Conservation (phyloP, 1,140 invertebrate species). For the Sinonovacula constricta region DNA sequence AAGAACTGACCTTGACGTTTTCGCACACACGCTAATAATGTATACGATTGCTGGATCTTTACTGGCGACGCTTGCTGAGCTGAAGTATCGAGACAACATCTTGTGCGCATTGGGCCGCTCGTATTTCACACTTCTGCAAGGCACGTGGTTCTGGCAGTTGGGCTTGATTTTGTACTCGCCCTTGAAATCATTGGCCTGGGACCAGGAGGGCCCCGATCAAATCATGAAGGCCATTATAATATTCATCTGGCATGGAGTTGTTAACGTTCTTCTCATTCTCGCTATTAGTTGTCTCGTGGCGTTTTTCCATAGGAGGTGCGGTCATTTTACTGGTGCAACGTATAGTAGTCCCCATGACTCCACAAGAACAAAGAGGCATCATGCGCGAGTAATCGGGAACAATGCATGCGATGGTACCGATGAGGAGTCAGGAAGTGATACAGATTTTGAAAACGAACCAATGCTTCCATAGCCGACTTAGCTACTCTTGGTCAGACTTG, state of each 20-base stretch:
- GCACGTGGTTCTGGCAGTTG: slow-evolving; percentile 81
- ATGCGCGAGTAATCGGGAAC: slow-evolving; percentile 64
- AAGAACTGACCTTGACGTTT: slow-evolving; percentile 77
- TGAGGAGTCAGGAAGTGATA: slow-evolving; percentile 65
- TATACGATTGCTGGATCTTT: slow-evolving; percentile 75
- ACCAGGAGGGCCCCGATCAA: slow-evolving; percentile 77
- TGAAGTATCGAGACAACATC: slow-evolving; percentile 75
- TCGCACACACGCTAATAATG: slow-evolving; percentile 80
- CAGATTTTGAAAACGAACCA: slow-evolving; percentile 65
- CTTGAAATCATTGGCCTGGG: slow-evolving; percentile 73
- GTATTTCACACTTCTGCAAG: too few species aligned
- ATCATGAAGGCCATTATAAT: slow-evolving; percentile 80
- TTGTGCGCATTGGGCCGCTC: slow-evolving; percentile 74
- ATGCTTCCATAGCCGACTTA: too few species aligned
- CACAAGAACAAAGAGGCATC: slow-evolving; percentile 59
- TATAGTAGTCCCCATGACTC: slow-evolving; percentile 56
- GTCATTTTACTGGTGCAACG: too few species aligned
- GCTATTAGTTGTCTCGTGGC: slow-evolving; percentile 69
- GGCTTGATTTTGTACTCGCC: slow-evolving; percentile 81
- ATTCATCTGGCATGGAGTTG: slow-evolving; percentile 79
- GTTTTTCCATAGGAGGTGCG: slow-evolving; percentile 54
- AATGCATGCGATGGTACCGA: slow-evolving; percentile 63
- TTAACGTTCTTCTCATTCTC: slow-evolving; percentile 72
- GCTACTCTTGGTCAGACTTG: too few species aligned
- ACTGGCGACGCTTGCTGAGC: slow-evolving; percentile 75